Evolutionary conservation across 2,797 vertebrate species (phyloP), one percentile per base, ranked within the genome.

Genomic region (Poliocrania exsul): DNA sequence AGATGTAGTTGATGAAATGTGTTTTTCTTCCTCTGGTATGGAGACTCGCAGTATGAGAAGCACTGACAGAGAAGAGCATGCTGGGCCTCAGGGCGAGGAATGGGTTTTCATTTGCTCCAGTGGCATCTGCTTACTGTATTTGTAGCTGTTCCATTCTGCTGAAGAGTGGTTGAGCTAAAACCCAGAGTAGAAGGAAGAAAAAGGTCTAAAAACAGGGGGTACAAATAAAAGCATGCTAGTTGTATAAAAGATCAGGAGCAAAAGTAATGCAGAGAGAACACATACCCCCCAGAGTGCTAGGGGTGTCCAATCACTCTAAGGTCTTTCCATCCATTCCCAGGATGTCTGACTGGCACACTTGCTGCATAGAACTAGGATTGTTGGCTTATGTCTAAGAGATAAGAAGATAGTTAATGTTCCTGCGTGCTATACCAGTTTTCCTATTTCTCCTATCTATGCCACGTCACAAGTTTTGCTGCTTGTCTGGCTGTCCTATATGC

Each of bases 21-120:
- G 38, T 9, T 82, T 87, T 90, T 87, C 38, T 83, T 83, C 42
- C 61, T 75, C 67, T 69, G 44, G 13, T 78, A 40, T 3, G 16
- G 80, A 65, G 25, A 84, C 72, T 96, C 7, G 0, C 91, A 83
- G 81, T 56, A 10, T 74, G 81, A 66, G 84, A 60, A 93, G 54
- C 89, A 90, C 7, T 83, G 84, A 94, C 93, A 84, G 77, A 96
- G 95, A 96, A 38, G 90, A 95, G 77, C 64, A 37, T 60, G 87
- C 84, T 72, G 35, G 85, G 91, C 89, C 95, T 65, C 37, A 44
- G 78, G 88, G 75, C 50, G 1, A 93, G 65, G 87, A 97, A 88
- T 86, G 80, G 42, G 84, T 81, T 89, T 97, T 96, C 81, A 74
- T 96, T 96, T 97, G 42, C 85, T 97, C 81, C 80, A 85, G 53